Evolutionary conservation across 2,888 invertebrate genomes (phyloP).

Genomic region (Epirrhoe tristata): DNA sequence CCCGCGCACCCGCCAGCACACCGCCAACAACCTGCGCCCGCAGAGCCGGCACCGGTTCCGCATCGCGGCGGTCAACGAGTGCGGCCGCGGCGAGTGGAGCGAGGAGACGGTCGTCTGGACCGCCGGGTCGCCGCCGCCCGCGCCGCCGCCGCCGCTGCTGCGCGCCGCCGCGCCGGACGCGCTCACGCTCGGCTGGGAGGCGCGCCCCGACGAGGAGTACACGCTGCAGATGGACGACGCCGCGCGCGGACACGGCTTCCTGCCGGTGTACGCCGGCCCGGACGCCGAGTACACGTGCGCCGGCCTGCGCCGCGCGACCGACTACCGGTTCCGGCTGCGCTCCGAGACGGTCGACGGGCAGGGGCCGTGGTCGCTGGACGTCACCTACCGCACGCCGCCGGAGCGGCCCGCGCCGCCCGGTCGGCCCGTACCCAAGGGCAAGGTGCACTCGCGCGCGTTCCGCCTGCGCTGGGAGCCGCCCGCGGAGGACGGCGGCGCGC

Average conservation of each 20-base stretch:
- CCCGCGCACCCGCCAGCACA: conserved; percentile 91
- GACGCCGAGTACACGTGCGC: conserved; percentile 89
- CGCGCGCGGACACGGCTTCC: conserved; percentile 90
- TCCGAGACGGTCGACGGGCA: conserved; percentile 94
- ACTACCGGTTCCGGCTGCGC: conserved; percentile 92
- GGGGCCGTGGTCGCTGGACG: conserved; percentile 93
- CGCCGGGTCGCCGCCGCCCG: conserved; percentile 91
- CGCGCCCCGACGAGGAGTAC: conserved; percentile 92
- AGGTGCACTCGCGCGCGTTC: conserved; percentile 92
- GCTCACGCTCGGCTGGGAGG: conserved; percentile 90
- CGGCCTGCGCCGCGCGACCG: conserved; percentile 89
- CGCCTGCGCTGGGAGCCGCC: conserved; percentile 94
- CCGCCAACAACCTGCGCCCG: conserved; percentile 90
- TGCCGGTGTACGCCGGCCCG: conserved; percentile 92
- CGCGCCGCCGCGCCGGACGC: conserved; percentile 86
- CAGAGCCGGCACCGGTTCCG: conserved; percentile 94
- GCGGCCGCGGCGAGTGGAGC: conserved; percentile 91
- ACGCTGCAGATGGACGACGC: conserved; percentile 92
- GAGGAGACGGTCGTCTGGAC: conserved; percentile 89
- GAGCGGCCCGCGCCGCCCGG: conserved; percentile 92
- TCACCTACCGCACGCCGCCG: conserved; percentile 91
- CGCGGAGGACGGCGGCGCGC: conserved; percentile 90
- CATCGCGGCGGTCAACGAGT: conserved; percentile 92
- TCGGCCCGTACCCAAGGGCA: conserved; percentile 92
- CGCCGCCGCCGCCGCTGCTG: conserved; percentile 91